A percentile compares a stretch with the other conserved stretches of the same genome.
Evolutionary conservation across 2,797 vertebrate species (phyloP).

Genomic region (Neosilurus mollespiculum): DNA sequence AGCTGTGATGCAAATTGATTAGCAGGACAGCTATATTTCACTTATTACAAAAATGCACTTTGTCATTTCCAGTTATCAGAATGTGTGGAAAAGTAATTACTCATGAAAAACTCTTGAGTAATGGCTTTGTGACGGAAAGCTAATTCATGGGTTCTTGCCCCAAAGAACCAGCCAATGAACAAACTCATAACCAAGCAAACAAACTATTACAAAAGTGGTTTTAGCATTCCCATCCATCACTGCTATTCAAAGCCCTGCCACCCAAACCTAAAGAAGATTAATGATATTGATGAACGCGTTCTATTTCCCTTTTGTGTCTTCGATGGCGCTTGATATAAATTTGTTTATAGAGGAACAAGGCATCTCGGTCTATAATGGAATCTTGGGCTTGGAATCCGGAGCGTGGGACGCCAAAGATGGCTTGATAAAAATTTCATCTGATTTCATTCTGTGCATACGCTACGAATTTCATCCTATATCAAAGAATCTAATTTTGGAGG

Average conservation of each 20-base stretch:
- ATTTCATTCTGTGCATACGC: conserved; percentile 62
- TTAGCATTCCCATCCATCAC: conserved; percentile 48
- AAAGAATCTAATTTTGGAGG: conserved; percentile 66
- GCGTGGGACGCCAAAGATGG: conserved; percentile 65
- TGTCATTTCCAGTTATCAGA: conserved; percentile 53
- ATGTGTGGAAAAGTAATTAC: conserved; percentile 48
- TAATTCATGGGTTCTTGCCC: conserved; percentile 40
- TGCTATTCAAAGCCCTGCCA: conserved; percentile 36
- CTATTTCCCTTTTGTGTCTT: conserved; percentile 53
- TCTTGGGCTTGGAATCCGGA: conserved; percentile 52
- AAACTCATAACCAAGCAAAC: conserved; percentile 46
- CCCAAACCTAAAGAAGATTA: conserved; percentile 63
- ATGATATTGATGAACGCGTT: conserved; percentile 59
- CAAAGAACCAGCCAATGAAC: conserved; percentile 34
- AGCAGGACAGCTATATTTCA: conserved; percentile 41
- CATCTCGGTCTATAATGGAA: conserved; percentile 42
- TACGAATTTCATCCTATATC: conserved; percentile 68
- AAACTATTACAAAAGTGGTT: conserved; percentile 52
- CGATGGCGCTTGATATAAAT: conserved; percentile 58
- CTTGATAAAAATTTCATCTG: conserved; percentile 61
- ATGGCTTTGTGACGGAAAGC: conserved; percentile 43
- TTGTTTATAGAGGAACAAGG: conserved; percentile 45
- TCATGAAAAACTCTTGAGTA: conserved; percentile 38
- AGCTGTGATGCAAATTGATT: conserved; percentile 33
- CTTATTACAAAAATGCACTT: conserved; percentile 42